Evolutionary conservation across 2,797 vertebrate genomes (phyloP).

Genomic region (Peromyscus attwateri): DNA sequence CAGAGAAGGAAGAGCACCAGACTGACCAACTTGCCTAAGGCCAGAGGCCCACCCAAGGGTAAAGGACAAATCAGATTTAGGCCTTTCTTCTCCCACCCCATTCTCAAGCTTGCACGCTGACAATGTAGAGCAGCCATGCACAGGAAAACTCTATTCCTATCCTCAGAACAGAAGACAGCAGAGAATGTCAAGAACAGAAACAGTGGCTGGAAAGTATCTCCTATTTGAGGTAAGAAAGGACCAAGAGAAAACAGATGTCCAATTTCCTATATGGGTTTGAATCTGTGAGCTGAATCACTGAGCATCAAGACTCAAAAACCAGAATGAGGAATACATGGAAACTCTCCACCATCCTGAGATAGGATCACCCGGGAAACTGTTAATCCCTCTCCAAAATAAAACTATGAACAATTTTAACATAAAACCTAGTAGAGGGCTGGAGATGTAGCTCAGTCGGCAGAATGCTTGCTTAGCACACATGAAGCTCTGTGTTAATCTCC

Average conservation of each 20-base stretch:
- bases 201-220: background rate
- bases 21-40: background rate
- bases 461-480: background rate
- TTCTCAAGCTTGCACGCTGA: background rate
- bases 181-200: background rate
- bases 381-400: background rate
- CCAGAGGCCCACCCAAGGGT: background rate
- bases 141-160: background rate
- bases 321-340: background rate
- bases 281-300: background rate
- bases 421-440: background rate
- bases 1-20: slow-evolving; percentile 9
- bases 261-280: background rate
- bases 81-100: background rate
- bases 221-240: background rate
- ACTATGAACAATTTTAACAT: slow-evolving; percentile 9
- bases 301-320: background rate
- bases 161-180: background rate
- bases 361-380: background rate
- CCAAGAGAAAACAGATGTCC: background rate
- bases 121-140: background rate
- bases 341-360: background rate
- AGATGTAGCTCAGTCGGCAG: too few species aligned
- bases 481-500: too few species aligned
- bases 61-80: background rate